Evolutionary conservation across 2,113 vertebrate genomes (phyloP).

Genomic region (Mesitornis unicolor): DNA sequence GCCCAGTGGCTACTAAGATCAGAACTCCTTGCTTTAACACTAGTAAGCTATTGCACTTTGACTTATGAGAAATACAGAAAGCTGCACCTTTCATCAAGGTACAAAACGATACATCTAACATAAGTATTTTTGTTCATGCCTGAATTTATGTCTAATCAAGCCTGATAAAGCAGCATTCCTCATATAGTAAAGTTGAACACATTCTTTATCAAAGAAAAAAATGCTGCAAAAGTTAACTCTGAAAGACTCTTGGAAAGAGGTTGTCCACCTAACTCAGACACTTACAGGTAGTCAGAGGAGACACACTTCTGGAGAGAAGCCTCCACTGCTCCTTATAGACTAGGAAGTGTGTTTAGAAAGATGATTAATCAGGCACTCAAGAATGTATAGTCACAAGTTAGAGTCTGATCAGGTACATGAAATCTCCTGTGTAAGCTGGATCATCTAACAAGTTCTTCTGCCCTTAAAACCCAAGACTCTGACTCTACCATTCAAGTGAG

Average conservation of each 20-base stretch:
- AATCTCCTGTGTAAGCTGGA: not conserved
- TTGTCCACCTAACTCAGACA: not conserved
- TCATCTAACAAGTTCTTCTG: not conserved
- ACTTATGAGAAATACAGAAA: not conserved
- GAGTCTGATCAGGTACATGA: not conserved
- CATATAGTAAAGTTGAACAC: not conserved
- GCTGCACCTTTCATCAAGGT: not conserved
- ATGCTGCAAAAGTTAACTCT: accelerated
- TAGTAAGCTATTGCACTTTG: not conserved
- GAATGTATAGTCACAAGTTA: not conserved
- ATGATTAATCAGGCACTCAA: not conserved
- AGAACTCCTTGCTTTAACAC: not conserved
- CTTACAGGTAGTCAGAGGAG: not conserved
- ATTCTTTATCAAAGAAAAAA: not conserved
- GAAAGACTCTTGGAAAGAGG: not conserved
- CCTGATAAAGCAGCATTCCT: not conserved
- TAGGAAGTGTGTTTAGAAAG: not conserved
- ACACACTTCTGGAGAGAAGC: not conserved
- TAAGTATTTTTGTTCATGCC: not conserved
- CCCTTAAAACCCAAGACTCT: not conserved
- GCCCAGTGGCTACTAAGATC: not conserved
- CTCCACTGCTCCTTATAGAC: not conserved
- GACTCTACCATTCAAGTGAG: not conserved
- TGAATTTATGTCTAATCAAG: not conserved
- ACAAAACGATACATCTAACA: not conserved